Percentiles rank a stretch among this genome's conserved stretches.
phyloP scores from a whole-genome alignment of 2,888 invertebrate genomes.

The Drosophila greeni region DNA sequence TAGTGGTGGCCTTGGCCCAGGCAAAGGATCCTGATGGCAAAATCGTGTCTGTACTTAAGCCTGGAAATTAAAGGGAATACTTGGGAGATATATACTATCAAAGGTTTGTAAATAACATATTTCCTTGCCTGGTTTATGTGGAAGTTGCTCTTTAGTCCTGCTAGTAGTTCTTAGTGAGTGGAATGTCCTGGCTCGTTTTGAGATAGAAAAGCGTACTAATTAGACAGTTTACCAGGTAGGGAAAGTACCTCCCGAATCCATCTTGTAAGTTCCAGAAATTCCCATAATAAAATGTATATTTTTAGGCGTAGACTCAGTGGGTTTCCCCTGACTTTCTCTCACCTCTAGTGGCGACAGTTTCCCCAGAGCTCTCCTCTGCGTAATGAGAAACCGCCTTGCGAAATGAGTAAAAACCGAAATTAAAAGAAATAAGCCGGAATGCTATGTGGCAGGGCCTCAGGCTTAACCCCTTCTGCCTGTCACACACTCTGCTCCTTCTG shows the following conservation, averaged over 20 bases:
- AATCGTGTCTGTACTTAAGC: conserved; percentile 8
- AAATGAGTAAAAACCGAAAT: conserved; percentile 47
- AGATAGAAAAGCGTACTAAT: neutral
- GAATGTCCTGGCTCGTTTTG: no score
- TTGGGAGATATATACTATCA: neutral
- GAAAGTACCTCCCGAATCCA: no score
- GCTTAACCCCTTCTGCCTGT: conserved; percentile 9
- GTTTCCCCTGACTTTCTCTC: neutral
- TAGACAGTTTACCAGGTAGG: neutral
- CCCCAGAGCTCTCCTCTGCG: conserved; percentile 26
- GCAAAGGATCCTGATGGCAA: conserved; percentile 25
- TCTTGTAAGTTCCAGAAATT: neutral
- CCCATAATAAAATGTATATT: neutral
- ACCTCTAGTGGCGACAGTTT: neutral
- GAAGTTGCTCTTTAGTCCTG: no score
- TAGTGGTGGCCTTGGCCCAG: conserved; percentile 34
- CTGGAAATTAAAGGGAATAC: neutral
- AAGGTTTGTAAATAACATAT: no score
- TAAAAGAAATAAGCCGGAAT: conserved; percentile 46
- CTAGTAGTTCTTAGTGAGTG: no score
- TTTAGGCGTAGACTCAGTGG: neutral
- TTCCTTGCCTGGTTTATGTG: no score
- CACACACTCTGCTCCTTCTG: conserved; percentile 1
- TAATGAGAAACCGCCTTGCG: conserved; percentile 65
- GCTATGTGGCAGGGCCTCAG: conserved; percentile 34